Percentiles rank a stretch among this genome's conserved stretches.
phyloP scores from a whole-genome alignment of 2,113 vertebrate species.

The Ondatra zibethicus region DNA sequence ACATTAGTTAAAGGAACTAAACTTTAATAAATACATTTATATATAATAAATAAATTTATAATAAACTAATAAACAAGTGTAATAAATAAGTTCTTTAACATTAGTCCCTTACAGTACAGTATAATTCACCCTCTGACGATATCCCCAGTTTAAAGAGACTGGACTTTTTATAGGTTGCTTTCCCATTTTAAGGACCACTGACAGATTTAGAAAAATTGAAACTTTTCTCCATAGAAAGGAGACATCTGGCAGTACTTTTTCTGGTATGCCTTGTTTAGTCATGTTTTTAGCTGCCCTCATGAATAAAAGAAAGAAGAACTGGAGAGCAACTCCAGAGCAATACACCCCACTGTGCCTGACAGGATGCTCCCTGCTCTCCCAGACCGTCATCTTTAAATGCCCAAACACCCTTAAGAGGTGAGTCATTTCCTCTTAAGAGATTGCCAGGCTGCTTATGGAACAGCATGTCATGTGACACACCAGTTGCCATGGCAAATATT shows the following conservation, averaged over 20 bases:
- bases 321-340: neutral
- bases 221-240: constrained; percentile 66
- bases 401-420: neutral
- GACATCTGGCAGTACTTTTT: constrained; percentile 67
- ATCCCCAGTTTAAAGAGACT: neutral
- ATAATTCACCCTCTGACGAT: neutral
- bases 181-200: constrained; percentile 39
- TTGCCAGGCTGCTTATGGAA: neutral
- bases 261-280: constrained; percentile 38
- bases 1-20: too few relatives aligned
- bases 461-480: constrained; percentile 75
- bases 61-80: neutral
- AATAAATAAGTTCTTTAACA: neutral
- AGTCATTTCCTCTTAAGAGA: constrained; percentile 43
- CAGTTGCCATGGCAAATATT: constrained; percentile 82
- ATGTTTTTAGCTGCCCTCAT: constrained; percentile 59
- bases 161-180: neutral
- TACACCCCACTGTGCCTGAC: neutral
- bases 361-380: constrained; percentile 9
- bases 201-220: constrained; percentile 52
- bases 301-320: neutral
- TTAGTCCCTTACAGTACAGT: neutral
- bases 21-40: neutral
- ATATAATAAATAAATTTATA: neutral
- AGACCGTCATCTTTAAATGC: neutral